Conservation (phyloP, 2,888 invertebrate genomes). For the Rhynchonema sp. region DNA sequence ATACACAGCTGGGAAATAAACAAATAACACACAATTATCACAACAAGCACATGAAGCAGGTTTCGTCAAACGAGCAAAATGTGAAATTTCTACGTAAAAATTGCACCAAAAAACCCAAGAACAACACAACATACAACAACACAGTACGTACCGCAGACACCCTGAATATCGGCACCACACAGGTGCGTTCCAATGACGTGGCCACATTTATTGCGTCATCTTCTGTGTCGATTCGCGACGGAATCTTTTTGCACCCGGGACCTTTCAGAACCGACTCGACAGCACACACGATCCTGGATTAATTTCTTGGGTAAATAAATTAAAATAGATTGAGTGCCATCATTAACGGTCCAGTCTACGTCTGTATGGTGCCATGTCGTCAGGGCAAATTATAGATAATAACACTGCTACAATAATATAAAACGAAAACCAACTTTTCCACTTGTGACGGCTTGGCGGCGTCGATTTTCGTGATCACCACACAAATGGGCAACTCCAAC, state of each 20-base stretch:
- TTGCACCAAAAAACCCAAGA: constrained; percentile 29
- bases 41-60: no score
- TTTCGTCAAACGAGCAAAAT: neutral
- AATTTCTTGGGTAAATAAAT: no score
- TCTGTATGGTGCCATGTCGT: no score
- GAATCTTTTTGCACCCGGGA: constrained; percentile 45
- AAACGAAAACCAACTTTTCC: no score
- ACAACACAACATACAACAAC: constrained; percentile 40
- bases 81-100: neutral
- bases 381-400: no score
- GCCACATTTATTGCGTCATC: constrained; percentile 57
- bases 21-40: no score
- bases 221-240: constrained; percentile 44
- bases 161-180: constrained; percentile 33
- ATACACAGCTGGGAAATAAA: no score
- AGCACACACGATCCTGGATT: neutral
- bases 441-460: constrained; percentile 38
- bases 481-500: constrained; percentile 87
- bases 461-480: constrained; percentile 86
- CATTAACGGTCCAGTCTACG: no score
- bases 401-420: no score
- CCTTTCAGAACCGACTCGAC: constrained; percentile 27
- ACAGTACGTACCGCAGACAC: constrained; percentile 75
- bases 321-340: no score
- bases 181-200: constrained; percentile 37